Evolutionary conservation across 2,888 invertebrate genomes (phyloP).

Genomic region (Anarsia innoxiella): DNA sequence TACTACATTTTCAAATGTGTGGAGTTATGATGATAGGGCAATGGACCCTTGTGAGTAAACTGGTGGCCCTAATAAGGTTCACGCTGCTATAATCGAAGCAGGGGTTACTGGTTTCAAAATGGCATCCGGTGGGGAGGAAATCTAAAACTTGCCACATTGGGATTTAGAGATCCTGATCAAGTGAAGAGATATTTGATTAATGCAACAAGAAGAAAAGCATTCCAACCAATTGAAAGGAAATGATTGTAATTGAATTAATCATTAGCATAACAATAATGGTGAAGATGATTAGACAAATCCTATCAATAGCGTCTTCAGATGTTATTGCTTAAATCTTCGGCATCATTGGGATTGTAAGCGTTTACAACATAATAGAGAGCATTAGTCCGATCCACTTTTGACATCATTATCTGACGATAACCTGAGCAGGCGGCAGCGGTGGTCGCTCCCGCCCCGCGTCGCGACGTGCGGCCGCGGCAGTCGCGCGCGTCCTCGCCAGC

Average conservation of each 20-base stretch:
- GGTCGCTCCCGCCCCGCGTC: constrained; percentile 54
- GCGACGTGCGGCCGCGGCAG: constrained; percentile 37
- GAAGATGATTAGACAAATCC: constrained; percentile 33
- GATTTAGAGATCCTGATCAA: too few species aligned
- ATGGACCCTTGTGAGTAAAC: constrained; percentile 6
- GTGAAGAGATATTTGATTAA: constrained; percentile 12
- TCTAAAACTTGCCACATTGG: too few species aligned
- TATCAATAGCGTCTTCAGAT: too few species aligned
- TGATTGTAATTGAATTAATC: constrained; percentile 38
- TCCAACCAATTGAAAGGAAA: constrained; percentile 31
- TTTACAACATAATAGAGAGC: constrained; percentile 70
- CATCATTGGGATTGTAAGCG: constrained; percentile 41
- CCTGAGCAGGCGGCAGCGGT: constrained; percentile 57
- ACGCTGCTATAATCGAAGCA: not conserved
- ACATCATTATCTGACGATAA: constrained; percentile 75
- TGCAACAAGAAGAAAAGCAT: constrained; percentile 16
- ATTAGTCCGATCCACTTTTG: constrained; percentile 74
- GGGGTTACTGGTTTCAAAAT: too few species aligned
- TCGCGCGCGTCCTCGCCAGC: constrained; percentile 56
- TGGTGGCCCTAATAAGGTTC: not conserved
- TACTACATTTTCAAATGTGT: constrained; percentile 42
- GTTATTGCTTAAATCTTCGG: constrained; percentile 20
- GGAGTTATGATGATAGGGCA: constrained; percentile 20
- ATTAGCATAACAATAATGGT: constrained; percentile 37
- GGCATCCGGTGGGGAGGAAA: not conserved